Evolutionary conservation across 2,888 invertebrate genomes (phyloP), one percentile per base, ranked within the genome.

Genomic region (Latrodectus elegans): DNA sequence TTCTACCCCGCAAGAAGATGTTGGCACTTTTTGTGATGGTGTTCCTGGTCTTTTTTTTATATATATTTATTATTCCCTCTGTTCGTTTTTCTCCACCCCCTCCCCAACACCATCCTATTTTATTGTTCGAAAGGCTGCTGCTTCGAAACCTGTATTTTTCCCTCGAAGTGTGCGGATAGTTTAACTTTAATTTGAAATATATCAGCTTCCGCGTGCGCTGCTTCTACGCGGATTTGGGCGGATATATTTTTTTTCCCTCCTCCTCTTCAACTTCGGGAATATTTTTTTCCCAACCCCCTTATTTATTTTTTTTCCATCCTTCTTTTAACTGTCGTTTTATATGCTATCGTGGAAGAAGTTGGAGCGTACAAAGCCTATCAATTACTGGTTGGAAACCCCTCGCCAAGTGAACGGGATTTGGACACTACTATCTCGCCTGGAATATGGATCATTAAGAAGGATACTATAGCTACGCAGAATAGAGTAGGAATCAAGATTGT

Each of bases 131-230:
- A 83, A 75, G 70, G 64, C 53, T 64, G 38, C 83, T 76, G 85
- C 80, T 86, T 71, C 80, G 75, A 80, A 86, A 86, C 85, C 85
- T 86, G 85, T 86, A 86, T 86, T 87, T 87, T 87, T 87, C 81
- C 76, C 76, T 67, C 79, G 55, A 65, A 22, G 71, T 72, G 76
- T 77, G 68, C 77, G 86, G 86, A 71, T 87, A 87, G 86, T 87
- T 87, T 87, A 87, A 87, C 86, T 87, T 87, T 87, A 87, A 87
- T 87, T 87, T 87, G 86, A 87, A 87, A 87, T 87, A 87, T 87
- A 87, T 87, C 86, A 81, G 86, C 70, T 64, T 55, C 26, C 75
- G 38, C 70, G 70, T 52, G 70, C 78, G 53, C 77, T 67, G 38
- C 38, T 38, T 38, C 38, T 38, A 6, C 51, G 67, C 68, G 65